Evolutionary conservation across 2,888 invertebrate genomes (phyloP).

Genomic region (Hyppa rectilinea): DNA sequence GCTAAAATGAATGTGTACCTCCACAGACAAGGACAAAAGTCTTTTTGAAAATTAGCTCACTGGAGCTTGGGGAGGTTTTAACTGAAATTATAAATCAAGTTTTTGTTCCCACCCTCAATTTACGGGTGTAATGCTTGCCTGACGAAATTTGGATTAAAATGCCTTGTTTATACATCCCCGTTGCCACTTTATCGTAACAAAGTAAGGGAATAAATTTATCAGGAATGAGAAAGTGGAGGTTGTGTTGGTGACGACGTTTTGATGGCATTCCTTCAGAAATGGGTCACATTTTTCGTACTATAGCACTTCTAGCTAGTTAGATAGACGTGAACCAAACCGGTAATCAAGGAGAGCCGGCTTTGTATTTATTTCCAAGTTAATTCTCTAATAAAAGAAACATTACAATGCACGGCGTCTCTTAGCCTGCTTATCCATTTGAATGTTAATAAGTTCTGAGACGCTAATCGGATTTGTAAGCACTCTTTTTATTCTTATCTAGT

Average conservation of each 20-base stretch:
- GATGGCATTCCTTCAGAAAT: constrained; percentile 48
- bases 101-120: constrained; percentile 72
- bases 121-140: constrained; percentile 61
- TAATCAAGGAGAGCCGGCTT: constrained; percentile 36
- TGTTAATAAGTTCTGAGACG: constrained; percentile 53
- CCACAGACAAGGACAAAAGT: constrained; percentile 73
- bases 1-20: constrained; percentile 77
- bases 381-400: constrained; percentile 54
- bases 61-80: constrained; percentile 73
- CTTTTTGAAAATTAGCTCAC: constrained; percentile 80
- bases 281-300: constrained; percentile 31
- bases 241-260: constrained; percentile 49
- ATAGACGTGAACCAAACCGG: constrained; percentile 16
- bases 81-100: constrained; percentile 80
- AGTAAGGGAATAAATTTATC: constrained; percentile 60
- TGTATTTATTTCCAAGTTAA: constrained; percentile 61
- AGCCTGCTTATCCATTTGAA: constrained; percentile 49
- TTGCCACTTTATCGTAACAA: constrained; percentile 60
- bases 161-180: constrained; percentile 61
- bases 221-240: constrained; percentile 46
- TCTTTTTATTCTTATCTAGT: constrained; percentile 40
- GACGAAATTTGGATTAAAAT: constrained; percentile 68
- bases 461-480: constrained; percentile 58
- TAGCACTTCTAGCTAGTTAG: constrained; percentile 19
- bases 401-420: constrained; percentile 43